Conservation (phyloP, 2,797 vertebrate species). For the Synanceia verrucosa region DNA sequence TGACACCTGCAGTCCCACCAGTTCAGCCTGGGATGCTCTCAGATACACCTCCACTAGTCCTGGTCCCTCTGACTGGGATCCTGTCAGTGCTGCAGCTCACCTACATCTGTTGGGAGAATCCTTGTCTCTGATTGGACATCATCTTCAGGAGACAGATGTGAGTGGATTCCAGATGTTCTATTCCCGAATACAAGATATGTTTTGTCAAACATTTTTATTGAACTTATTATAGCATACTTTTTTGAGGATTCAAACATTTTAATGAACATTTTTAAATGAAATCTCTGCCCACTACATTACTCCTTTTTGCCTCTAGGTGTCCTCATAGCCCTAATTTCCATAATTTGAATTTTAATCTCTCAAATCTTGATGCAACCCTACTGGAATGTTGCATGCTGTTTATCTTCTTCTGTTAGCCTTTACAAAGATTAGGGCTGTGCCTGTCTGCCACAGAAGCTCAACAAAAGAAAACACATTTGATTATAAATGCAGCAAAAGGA, state of each 20-base stretch:
- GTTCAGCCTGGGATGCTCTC: slow-evolving; percentile 66
- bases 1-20: slow-evolving; percentile 1
- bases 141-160: slow-evolving; percentile 94
- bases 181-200: not conserved
- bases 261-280: too few relatives aligned
- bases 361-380: not conserved
- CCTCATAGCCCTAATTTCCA: not conserved
- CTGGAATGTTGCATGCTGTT: not conserved
- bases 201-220: not conserved
- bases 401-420: not conserved
- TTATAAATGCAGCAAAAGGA: not conserved
- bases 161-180: slow-evolving; percentile 13
- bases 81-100: slow-evolving; percentile 91
- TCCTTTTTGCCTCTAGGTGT: not conserved
- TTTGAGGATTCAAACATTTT: not conserved
- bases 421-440: not conserved
- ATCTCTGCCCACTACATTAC: not conserved
- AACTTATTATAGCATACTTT: not conserved
- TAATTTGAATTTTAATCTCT: not conserved
- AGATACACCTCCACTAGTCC: slow-evolving; percentile 78
- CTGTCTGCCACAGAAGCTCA: not conserved
- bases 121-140: slow-evolving; percentile 91
- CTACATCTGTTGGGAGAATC: slow-evolving; percentile 96
- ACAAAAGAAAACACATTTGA: not conserved
- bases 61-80: slow-evolving; percentile 82